Conservation (phyloP, 2,888 invertebrate species). For the Polyploca ridens region DNA sequence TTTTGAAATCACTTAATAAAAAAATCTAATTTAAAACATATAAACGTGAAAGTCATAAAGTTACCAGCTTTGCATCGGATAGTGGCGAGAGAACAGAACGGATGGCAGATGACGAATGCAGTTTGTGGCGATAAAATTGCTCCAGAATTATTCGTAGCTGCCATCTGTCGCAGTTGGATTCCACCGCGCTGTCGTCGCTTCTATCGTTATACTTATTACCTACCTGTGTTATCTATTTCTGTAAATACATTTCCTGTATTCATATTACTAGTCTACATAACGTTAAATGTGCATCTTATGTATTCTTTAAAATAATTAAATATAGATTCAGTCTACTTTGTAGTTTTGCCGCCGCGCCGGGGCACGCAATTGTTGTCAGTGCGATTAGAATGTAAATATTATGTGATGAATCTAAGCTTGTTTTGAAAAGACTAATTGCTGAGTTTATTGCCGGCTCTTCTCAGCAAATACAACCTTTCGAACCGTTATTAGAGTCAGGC, state of each 20-base stretch:
- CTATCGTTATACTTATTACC: slow-evolving; percentile 3
- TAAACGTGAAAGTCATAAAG: slow-evolving; percentile 46
- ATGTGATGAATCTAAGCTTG: no score
- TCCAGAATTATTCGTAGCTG: slow-evolving; percentile 59
- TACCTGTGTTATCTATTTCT: slow-evolving; percentile 12
- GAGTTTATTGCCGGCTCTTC: no score
- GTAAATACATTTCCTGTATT: slow-evolving; percentile 19
- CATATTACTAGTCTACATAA: background rate
- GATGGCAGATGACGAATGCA: slow-evolving; percentile 55
- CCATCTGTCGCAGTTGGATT: slow-evolving; percentile 45
- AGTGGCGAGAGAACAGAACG: slow-evolving; percentile 32
- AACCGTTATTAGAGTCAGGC: no score
- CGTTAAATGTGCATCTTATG: no score
- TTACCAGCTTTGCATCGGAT: slow-evolving; percentile 38
- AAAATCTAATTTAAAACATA: slow-evolving; percentile 18
- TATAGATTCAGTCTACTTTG: no score
- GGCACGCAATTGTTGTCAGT: no score
- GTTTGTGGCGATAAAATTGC: slow-evolving; percentile 62
- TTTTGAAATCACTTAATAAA: background rate
- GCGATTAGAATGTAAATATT: no score
- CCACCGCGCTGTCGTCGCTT: slow-evolving; percentile 13
- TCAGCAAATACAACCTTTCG: no score
- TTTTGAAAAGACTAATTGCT: no score
- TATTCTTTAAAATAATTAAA: no score
- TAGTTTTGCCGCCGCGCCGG: no score